Evolutionary conservation across 2,888 invertebrate species (phyloP).

Genomic region (Napeogenes inachia): DNA sequence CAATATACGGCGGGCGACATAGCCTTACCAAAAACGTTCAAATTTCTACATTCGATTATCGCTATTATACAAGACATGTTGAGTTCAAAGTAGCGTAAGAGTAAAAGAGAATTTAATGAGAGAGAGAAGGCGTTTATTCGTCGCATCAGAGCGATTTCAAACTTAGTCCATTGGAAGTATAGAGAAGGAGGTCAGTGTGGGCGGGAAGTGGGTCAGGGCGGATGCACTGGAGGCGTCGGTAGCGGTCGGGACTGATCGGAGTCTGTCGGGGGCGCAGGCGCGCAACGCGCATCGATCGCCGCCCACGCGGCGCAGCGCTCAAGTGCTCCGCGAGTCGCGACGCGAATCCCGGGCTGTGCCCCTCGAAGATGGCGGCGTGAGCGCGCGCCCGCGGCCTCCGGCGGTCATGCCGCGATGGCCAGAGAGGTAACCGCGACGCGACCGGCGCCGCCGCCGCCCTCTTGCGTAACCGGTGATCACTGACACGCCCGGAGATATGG

Average conservation of each 20-base stretch:
- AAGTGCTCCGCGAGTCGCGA: constrained; percentile 66
- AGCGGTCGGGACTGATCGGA: constrained; percentile 52
- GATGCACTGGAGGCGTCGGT: constrained; percentile 46
- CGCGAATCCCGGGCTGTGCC: constrained; percentile 70
- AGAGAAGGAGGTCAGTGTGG: constrained; percentile 52
- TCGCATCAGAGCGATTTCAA: constrained; percentile 36
- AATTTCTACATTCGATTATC: constrained; percentile 23
- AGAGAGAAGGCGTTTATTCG: constrained; percentile 30
- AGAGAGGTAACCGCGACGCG: constrained; percentile 79
- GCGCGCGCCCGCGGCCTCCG: constrained; percentile 78
- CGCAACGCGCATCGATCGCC: constrained; percentile 55
- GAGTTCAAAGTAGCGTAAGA: constrained; percentile 33
- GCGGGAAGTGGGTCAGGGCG: constrained; percentile 71
- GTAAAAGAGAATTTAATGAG: constrained; percentile 27
- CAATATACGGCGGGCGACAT: constrained; percentile 17
- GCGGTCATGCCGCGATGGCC: constrained; percentile 84
- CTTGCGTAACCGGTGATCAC: constrained; percentile 55
- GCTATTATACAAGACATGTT: constrained; percentile 27
- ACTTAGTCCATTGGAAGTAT: constrained; percentile 39
- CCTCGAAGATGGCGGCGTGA: constrained; percentile 74
- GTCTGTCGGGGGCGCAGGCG: constrained; percentile 56
- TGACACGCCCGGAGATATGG: constrained; percentile 55
- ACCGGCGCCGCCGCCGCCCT: constrained; percentile 54
- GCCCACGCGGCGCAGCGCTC: constrained; percentile 55
- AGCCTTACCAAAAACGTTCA: constrained; percentile 14